A percentile compares a stretch with the other conserved stretches of the same genome.
Evolutionary conservation across 2,888 invertebrate species (phyloP).

Genomic region (Bombylius discolor): DNA sequence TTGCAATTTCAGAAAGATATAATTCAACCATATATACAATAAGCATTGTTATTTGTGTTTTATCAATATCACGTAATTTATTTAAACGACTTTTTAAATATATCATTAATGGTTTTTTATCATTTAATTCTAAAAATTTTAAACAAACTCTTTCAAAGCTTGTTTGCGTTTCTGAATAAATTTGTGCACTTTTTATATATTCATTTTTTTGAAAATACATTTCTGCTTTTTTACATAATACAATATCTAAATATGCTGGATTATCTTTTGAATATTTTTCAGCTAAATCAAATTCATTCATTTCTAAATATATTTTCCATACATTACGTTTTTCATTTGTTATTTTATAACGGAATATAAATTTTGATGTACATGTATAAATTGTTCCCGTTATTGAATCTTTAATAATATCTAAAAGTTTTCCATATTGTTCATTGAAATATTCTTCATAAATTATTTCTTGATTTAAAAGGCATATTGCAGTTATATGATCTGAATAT

Average conservation of each 20-base stretch:
- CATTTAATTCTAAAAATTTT: conserved; percentile 70
- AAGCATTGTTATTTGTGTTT: conserved; percentile 82
- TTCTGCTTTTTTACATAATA: conserved; percentile 80
- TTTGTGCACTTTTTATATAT: conserved; percentile 71
- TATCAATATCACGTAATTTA: conserved; percentile 54
- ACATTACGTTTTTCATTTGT: conserved; percentile 72
- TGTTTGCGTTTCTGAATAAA: conserved; percentile 79
- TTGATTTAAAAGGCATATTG: conserved; percentile 71
- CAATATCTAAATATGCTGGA: conserved; percentile 66
- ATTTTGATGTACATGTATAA: conserved; percentile 76
- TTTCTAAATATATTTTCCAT: conserved; percentile 79
- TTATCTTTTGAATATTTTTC: conserved; percentile 73
- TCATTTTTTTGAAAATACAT: conserved; percentile 63
- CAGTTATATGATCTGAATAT: conserved; percentile 70
- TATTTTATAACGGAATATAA: conserved; percentile 76
- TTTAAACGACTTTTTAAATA: conserved; percentile 77
- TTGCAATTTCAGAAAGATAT: conserved; percentile 77
- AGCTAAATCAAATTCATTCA: conserved; percentile 74
- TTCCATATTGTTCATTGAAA: conserved; percentile 61
- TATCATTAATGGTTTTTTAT: conserved; percentile 75
- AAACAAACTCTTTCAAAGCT: conserved; percentile 91
- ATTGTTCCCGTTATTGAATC: conserved; percentile 66
- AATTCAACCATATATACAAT: conserved; percentile 92
- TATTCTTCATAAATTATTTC: conserved; percentile 77
- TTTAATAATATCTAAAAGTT: conserved; percentile 63